A percentile compares a stretch with the other conserved stretches of the same genome.
Conservation (phyloP, 2,888 invertebrate species). For the Cheilosia impressa region DNA sequence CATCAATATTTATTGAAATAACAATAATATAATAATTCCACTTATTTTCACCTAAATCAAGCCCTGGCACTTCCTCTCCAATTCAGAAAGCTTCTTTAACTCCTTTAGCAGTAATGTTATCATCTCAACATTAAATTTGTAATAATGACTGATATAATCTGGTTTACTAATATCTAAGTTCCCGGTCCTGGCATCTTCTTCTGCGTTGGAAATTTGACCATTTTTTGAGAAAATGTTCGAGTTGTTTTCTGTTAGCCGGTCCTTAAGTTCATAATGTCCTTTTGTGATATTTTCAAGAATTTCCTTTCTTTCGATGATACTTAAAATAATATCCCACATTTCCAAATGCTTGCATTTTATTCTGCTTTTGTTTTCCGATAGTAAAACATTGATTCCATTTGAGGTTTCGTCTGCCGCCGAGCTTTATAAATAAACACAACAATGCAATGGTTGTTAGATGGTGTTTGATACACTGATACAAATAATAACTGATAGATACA, state of each 20-base stretch:
- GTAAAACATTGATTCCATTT: not conserved
- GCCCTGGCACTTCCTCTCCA: conserved; percentile 61
- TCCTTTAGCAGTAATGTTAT: conserved; percentile 59
- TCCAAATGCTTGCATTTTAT: conserved; percentile 57
- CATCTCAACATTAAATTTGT: conserved; percentile 58
- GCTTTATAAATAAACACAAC: not conserved
- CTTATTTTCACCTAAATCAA: not conserved
- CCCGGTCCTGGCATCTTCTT: not conserved
- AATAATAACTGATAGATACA: not conserved
- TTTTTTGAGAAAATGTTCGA: not conserved
- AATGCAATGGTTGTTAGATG: too few species aligned
- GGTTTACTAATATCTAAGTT: conserved; percentile 1
- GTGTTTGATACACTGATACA: too few species aligned
- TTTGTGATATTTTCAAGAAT: conserved; percentile 18
- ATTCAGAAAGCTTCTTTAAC: conserved; percentile 36
- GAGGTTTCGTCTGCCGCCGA: not conserved
- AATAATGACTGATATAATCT: conserved; percentile 29
- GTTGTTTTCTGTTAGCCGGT: not conserved
- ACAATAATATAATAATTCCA: not conserved
- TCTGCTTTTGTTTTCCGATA: conserved; percentile 32
- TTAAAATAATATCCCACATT: conserved; percentile 55
- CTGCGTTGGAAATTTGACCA: not conserved
- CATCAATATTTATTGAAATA: not conserved
- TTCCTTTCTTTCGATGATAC: conserved; percentile 48
- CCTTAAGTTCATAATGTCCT: not conserved